Percentiles rank a stretch among this genome's conserved stretches.
These are phyloP conservation scores for Drosophila burlai DNA, from an alignment of 1,140 invertebrate genomes.

Conservation along the genomic window DNA sequence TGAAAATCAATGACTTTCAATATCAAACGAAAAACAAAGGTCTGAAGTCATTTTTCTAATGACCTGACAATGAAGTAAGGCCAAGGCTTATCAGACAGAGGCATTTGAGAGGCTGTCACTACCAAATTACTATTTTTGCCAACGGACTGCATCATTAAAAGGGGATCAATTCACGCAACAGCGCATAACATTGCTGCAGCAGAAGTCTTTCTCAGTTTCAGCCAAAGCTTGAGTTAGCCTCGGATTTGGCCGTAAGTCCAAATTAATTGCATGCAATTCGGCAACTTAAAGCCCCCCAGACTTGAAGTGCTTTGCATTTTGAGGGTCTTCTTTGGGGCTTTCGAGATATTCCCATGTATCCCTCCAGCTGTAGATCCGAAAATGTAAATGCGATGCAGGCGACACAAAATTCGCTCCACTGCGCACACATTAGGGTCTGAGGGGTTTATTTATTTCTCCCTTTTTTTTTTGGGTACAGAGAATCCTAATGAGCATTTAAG, in stretches of 20 bases:
- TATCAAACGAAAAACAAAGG: slow-evolving; percentile 4
- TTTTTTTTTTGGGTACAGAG: slow-evolving; percentile 9
- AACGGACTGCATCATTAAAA: slow-evolving; percentile 35
- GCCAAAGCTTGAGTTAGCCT: slow-evolving; percentile 11
- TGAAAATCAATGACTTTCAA: slow-evolving; percentile 7
- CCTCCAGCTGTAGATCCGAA: slow-evolving; percentile 19
- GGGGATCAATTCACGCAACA: slow-evolving; percentile 33
- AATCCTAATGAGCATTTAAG: slow-evolving; percentile 76
- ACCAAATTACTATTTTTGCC: slow-evolving; percentile 25
- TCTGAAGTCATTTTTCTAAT: background rate
- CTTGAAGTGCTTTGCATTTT: slow-evolving; percentile 66
- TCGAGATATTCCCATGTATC: slow-evolving; percentile 3
- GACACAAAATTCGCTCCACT: slow-evolving; percentile 43
- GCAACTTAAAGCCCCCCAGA: slow-evolving; percentile 34
- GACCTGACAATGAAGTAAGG: background rate
- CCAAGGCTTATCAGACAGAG: slow-evolving; percentile 8
- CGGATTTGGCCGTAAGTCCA: slow-evolving; percentile 55
- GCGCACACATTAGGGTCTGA: slow-evolving; percentile 2
- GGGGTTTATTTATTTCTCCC: slow-evolving; percentile 8
- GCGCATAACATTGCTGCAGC: slow-evolving; percentile 31
- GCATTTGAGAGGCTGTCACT: slow-evolving; percentile 17
- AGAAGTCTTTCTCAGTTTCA: slow-evolving; percentile 14
- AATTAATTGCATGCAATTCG: slow-evolving; percentile 79
- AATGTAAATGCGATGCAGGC: slow-evolving; percentile 68
- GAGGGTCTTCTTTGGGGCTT: slow-evolving; percentile 31